A percentile compares a stretch with the other conserved stretches of the same genome.
Conservation (phyloP, 2,113 vertebrate genomes). For the Eulemur macaco region DNA sequence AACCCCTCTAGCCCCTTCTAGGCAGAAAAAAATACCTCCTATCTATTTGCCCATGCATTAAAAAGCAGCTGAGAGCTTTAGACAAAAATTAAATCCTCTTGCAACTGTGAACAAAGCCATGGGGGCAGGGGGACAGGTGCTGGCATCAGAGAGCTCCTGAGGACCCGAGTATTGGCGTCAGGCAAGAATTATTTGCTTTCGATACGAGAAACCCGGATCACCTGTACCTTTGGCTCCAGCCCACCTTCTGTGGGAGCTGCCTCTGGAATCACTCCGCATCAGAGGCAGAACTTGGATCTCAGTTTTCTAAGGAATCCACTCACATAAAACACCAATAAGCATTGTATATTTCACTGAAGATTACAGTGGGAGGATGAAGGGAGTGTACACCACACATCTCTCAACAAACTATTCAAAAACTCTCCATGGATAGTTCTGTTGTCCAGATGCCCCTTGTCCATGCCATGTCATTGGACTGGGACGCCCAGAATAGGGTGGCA, state of each 20-base stretch:
- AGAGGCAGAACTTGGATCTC: neutral
- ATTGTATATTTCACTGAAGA: neutral
- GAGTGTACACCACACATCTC: neutral
- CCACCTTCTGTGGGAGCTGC: neutral
- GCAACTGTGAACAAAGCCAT: neutral
- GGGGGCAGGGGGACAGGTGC: accelerated
- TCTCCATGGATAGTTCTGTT: neutral
- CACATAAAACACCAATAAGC: neutral
- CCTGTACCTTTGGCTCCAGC: neutral
- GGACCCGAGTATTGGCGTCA: neutral
- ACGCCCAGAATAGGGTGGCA: neutral
- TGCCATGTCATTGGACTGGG: neutral
- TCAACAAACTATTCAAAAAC: neutral
- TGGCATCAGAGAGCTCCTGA: neutral
- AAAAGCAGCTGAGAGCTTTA: neutral
- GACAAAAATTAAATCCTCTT: neutral
- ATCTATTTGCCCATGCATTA: neutral
- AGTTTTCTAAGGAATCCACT: neutral
- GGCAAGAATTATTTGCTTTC: neutral
- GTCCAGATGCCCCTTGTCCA: neutral
- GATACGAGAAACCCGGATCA: neutral
- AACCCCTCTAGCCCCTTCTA: neutral
- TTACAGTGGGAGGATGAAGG: neutral
- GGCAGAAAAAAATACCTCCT: neutral
- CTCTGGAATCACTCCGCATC: neutral